Percentiles rank a stretch among this genome's conserved stretches.
These are phyloP conservation scores for Zenarchopterus dispar DNA, from an alignment of 2,797 vertebrate species.

Conservation along the genomic window DNA sequence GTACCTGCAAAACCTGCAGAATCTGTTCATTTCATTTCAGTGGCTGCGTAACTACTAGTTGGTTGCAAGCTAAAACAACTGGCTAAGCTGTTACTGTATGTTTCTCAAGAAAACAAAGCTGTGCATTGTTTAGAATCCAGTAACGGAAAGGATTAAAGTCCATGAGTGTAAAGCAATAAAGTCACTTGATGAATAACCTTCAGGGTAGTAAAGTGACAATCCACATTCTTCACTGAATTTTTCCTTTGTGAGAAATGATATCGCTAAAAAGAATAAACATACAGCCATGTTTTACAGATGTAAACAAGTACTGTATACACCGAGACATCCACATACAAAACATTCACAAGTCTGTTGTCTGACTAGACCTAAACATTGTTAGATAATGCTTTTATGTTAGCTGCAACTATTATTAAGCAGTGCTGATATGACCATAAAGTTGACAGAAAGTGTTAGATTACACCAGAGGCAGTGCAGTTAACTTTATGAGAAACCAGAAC, in stretches of 20 bases:
- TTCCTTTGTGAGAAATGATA: constrained; percentile 10
- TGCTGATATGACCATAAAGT: constrained; percentile 4
- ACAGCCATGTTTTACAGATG: not conserved
- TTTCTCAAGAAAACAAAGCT: constrained; percentile 27
- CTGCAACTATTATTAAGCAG: constrained; percentile 7
- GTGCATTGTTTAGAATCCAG: constrained; percentile 17
- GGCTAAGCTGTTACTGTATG: constrained; percentile 4
- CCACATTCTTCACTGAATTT: constrained; percentile 15
- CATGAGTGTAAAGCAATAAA: constrained; percentile 54
- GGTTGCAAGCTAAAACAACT: constrained; percentile 7
- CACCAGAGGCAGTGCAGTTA: constrained; percentile 1
- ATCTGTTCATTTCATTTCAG: constrained; percentile 3
- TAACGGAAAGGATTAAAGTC: constrained; percentile 47
- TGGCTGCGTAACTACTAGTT: not conserved
- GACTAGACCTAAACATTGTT: constrained; percentile 6
- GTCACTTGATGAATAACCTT: constrained; percentile 26
- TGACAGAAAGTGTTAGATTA: constrained; percentile 11
- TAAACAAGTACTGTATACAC: not conserved
- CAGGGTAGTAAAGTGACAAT: constrained; percentile 11
- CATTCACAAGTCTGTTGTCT: not conserved
- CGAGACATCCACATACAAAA: not conserved
- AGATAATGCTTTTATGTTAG: constrained; percentile 25
- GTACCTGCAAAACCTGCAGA: too few relatives aligned
- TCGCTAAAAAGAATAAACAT: not conserved
- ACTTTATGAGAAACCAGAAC: too few relatives aligned